Conservation (phyloP, 2,113 vertebrate genomes). For the Mormyrus iriodes region DNA sequence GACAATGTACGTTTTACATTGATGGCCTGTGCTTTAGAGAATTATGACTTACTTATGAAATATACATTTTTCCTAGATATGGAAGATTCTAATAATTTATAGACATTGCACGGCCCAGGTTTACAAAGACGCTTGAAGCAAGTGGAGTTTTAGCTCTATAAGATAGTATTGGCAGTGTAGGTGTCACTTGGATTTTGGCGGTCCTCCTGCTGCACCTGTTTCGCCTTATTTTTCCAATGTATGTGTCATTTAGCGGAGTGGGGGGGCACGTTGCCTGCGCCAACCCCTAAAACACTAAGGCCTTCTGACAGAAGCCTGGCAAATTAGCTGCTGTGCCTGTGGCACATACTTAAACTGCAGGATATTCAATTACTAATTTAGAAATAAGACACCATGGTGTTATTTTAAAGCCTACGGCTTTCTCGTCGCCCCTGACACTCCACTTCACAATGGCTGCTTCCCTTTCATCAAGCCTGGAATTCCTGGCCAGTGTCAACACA, state of each 20-base stretch:
- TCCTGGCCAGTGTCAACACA: background rate
- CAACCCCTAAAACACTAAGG: background rate
- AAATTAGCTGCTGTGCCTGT: background rate
- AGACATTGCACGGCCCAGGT: background rate
- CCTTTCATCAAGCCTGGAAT: background rate
- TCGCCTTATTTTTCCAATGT: background rate
- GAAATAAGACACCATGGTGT: background rate
- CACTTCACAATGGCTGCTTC: background rate
- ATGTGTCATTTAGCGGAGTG: background rate
- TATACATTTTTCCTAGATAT: background rate
- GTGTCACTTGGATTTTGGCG: background rate
- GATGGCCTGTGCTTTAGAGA: background rate
- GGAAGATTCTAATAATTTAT: background rate
- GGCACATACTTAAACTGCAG: background rate
- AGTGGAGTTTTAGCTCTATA: background rate
- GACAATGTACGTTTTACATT: background rate
- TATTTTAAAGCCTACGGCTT: background rate
- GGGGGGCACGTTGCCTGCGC: background rate
- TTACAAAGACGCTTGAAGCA: background rate
- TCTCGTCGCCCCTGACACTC: background rate
- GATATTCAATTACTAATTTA: constrained; percentile 5
- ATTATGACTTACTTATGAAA: background rate
- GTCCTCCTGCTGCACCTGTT: background rate
- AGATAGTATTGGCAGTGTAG: background rate
- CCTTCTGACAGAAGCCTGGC: background rate